Base-by-base conservation (phyloP, 2,113 vertebrate species). In the Semnornis frantzii region DNA sequence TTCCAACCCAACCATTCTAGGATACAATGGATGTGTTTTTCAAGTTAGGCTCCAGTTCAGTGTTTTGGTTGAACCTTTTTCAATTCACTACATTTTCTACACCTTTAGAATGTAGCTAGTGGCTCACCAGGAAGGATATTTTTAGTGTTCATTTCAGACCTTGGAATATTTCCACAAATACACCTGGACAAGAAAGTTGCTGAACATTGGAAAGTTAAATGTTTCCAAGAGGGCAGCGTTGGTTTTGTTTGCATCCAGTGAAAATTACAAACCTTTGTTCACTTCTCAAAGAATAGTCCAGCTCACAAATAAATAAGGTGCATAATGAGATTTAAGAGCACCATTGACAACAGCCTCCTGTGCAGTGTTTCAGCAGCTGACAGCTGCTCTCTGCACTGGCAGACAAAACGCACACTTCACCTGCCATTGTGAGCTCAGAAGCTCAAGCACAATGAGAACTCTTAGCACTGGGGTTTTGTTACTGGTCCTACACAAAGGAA, bases 371-470 rank as follows among this genome's bases (percentile, higher is more conserved):
- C 42, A 74, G 79, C 60, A 80, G 52, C 70, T 76, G 92, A 54
- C 84, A 84, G 89, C 20, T 64, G 34, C 50, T 73, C 75, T 62
- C 59, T 73, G 42, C 4, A 3, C 52, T 90, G 54, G 42, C 69
- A 88, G 48, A 64, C 44, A 82, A 92, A 94, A 72, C 59, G 88
- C 63, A 57, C 10, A 33, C 19, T 93, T 75, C 66, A 60, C 34
- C 39, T 72, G 34, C 65, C 44, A 50, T n/a, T 89, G 54, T 37
- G 80, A 94, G 58, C 66, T 86, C 70, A 55, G 48, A 89, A 85
- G 92, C 73, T 95, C 93, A 96, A 90, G 80, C 93, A 64, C 55
- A 86, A 84, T 82, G 44, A 76, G 84, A 90, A 59, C 73, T 72
- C 15, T 65, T 92, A 37, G 0, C 18, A 86, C 78, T 3, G 2